Percentiles rank a stretch among this genome's conserved stretches.
phyloP scores from a whole-genome alignment of 2,113 vertebrate genomes.

The Gadus chalcogrammus region DNA sequence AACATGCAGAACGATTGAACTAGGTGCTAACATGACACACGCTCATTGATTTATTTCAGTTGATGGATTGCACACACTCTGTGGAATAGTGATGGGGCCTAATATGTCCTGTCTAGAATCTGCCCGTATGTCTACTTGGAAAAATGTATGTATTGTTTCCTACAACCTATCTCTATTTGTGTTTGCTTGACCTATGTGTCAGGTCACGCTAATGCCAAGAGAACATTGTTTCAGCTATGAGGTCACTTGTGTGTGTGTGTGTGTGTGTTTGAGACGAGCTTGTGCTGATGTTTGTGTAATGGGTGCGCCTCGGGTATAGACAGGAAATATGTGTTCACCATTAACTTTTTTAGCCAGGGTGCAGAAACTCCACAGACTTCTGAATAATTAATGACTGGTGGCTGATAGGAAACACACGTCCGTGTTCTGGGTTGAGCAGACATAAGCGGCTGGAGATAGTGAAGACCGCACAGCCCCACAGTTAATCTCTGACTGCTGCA shows the following conservation, averaged over 20 bases:
- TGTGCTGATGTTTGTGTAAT: neutral
- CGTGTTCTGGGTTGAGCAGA: conserved; percentile 21
- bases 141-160: too few relatives aligned
- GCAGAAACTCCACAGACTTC: conserved; percentile 19
- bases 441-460: conserved; percentile 14
- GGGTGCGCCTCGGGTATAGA: neutral
- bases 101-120: too few relatives aligned
- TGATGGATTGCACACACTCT: too few relatives aligned
- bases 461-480: neutral
- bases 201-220: neutral
- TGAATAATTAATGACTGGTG: conserved; percentile 51
- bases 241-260: conserved; percentile 1
- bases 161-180: neutral
- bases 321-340: conserved; percentile 29
- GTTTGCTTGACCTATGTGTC: neutral
- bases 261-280: neutral
- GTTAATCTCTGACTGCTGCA: conserved; percentile 9
- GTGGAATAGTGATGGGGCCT: too few relatives aligned
- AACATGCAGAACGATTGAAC: too few relatives aligned
- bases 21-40: too few relatives aligned
- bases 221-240: neutral
- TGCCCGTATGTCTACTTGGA: too few relatives aligned
- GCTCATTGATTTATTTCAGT: too few relatives aligned
- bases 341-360: conserved; percentile 20
- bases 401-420: conserved; percentile 52